Base-by-base conservation (phyloP, 2,113 vertebrate genomes). In the Ictidomys tridecemlineatus region DNA sequence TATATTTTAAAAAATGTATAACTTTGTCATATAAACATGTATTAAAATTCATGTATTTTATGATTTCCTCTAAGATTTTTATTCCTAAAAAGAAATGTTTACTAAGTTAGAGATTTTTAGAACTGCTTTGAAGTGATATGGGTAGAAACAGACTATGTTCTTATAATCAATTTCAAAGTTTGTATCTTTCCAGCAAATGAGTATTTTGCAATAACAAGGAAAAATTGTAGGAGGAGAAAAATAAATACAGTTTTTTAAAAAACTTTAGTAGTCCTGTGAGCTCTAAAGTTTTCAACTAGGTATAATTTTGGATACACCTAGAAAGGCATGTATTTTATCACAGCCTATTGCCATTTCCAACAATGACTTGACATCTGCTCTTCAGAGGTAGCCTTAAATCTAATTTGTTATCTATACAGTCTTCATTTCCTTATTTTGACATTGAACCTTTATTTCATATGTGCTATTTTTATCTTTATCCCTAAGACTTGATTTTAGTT, bases 101-200 rank as follows among this genome's bases (percentile, higher is more conserved):
- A 70, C 45, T 63, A 73, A 88, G 12, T 84, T 58, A 78, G 32
- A 58, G 3, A 28, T 6, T 93, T 92, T 83, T 67, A 80, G 32
- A 93, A 61, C 51, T 93, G 51, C 74, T 92, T 82, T 34, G 92
- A 94, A 78, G 74, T 89, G 34, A 74, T 82, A 72, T 34, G 24
- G 11, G 78, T 69, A 74, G 48, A 89, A 92, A 74, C 8, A 84
- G 8, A 90, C 70, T 83, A 61, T 91, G 22, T 92, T 32, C 70
- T 93, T 90, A 91, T 37, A 90, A 95, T 5, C 39, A 87, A 28
- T 96, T 96, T 92, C 37, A 82, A 93, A 79, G 78, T 82, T 85
- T 18, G 16, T 95, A 7, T 39, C 65, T 77, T 91, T 86, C 73
- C 51, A 85, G 39, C 63, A 91, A 85, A 69, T 78, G 37, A 87